A percentile compares a stretch with the other conserved stretches of the same genome.
Conservation (phyloP, 2,888 invertebrate species). For the Dinocampus coccinellae region DNA sequence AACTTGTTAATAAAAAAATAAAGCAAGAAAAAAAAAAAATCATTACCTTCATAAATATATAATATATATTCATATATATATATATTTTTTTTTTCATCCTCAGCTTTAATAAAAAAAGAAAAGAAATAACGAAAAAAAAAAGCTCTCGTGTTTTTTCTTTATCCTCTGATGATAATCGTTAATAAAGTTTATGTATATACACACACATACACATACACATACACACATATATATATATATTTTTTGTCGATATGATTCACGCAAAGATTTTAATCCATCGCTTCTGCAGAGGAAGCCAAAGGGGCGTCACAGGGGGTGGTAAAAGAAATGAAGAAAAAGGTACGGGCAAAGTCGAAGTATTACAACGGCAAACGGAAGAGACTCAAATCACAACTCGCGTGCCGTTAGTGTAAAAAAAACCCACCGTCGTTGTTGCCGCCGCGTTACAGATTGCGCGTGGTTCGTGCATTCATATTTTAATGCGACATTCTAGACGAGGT, state of each 20-base stretch:
- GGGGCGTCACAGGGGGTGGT: not conserved
- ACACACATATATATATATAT: not conserved
- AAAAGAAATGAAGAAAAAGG: not conserved
- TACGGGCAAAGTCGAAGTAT: constrained; percentile 23
- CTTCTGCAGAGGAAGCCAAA: not conserved
- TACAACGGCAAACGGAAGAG: constrained; percentile 17
- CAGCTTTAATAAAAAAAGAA: too few species aligned
- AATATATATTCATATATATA: constrained; percentile 10
- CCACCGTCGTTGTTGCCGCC: constrained; percentile 26
- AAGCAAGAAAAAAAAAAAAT: not conserved
- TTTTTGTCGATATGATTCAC: constrained; percentile 32
- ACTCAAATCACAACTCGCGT: constrained; percentile 33
- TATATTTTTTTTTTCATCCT: not conserved
- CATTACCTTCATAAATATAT: too few species aligned
- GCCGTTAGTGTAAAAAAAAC: constrained; percentile 26
- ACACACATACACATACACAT: not conserved
- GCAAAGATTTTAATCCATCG: constrained; percentile 28
- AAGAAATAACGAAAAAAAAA: not conserved
- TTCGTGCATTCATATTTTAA: constrained; percentile 65
- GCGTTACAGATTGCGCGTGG: constrained; percentile 41
- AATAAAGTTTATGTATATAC: not conserved
- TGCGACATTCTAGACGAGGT: constrained; percentile 64
- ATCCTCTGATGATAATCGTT: constrained; percentile 33
- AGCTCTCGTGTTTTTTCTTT: constrained; percentile 5
- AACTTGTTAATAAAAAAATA: not conserved